Evolutionary conservation across 2,888 invertebrate species (phyloP), one percentile per base, ranked within the genome.

Genomic region (Nemapogon koenigi): DNA sequence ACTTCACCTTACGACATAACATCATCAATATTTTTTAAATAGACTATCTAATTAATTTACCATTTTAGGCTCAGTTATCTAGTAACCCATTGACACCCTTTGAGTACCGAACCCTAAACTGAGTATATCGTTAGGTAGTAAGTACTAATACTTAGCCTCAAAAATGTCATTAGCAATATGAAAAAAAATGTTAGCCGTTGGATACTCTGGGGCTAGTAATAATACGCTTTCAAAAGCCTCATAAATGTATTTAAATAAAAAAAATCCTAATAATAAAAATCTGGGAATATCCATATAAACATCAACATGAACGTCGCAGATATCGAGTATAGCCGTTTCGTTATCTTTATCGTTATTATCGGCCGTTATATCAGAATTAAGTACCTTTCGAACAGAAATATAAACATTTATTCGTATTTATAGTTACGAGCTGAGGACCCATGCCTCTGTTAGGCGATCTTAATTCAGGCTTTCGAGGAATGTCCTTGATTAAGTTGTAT

Each of bases 311-410:
- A 43, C 54, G 59, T 59, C 55, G 59, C 57, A 55, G 57, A 55
- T 56, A 41, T 41, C 38, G 35, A 25, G 36, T 30, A 41, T 38
- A 38, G 56, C 48, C 51, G 59, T 53, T 55, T 59, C 64, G 59
- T 63, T 62, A 61, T 69, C 61, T 67, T 71, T 69, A 71, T 72
- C 60, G 71, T 75, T 75, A 72, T 71, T 73, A 71, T 70, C 62
- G 56, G 69, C 61, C 72, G 70, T 72, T 72, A 70, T 68, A 65
- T 57, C 58, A 62, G 60, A 65, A 71, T 66, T 67, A 72, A 73
- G 59, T 73, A 64, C 57, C 59, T 59, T 59, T 62, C 55, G 57
- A 67, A 72, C 68, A 62, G 61, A 69, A 69, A 70, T 70, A 60
- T 64, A 63, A 60, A 59, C 66, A 63, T 73, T 65, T 63, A 65